Conservation (phyloP, 30 jellyfish, hydroid and myxozoan genomes). For the Clytia hemisphaerica region DNA sequence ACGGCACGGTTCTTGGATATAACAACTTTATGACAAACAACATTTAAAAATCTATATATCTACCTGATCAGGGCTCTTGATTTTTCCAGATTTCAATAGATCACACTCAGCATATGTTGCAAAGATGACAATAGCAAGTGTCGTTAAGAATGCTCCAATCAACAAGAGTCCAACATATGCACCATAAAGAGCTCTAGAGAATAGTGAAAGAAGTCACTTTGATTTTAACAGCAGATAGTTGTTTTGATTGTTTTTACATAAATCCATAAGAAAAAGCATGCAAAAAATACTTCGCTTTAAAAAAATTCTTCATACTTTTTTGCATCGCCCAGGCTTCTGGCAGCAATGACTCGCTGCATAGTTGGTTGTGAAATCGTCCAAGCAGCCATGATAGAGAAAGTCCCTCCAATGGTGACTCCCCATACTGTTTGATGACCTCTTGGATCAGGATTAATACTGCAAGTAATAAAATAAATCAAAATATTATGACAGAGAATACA, state of each 20-base stretch:
- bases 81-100: not conserved
- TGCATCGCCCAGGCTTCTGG: not conserved
- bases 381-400: not conserved
- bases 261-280: not conserved
- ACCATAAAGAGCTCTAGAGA: conserved; percentile 37
- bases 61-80: conserved; percentile 67
- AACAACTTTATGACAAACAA: too few relatives aligned
- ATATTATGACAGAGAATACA: too few relatives aligned
- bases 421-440: not conserved
- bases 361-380: conserved; percentile 16
- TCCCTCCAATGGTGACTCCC: not conserved
- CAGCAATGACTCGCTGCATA: conserved; percentile 1
- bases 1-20: too few relatives aligned
- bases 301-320: not conserved
- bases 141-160: not conserved
- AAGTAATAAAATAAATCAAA: too few relatives aligned
- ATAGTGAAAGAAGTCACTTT: not conserved
- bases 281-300: not conserved
- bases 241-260: not conserved
- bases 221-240: too few relatives aligned
- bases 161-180: conserved; percentile 20
- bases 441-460: conserved; percentile 3
- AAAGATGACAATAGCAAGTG: conserved; percentile 53
- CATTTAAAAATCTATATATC: not conserved
- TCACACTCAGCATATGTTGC: conserved; percentile 56